Base-by-base conservation (phyloP, 2,113 vertebrate genomes). In the western clawed frog (Xenopus tropicalis) region DNA sequence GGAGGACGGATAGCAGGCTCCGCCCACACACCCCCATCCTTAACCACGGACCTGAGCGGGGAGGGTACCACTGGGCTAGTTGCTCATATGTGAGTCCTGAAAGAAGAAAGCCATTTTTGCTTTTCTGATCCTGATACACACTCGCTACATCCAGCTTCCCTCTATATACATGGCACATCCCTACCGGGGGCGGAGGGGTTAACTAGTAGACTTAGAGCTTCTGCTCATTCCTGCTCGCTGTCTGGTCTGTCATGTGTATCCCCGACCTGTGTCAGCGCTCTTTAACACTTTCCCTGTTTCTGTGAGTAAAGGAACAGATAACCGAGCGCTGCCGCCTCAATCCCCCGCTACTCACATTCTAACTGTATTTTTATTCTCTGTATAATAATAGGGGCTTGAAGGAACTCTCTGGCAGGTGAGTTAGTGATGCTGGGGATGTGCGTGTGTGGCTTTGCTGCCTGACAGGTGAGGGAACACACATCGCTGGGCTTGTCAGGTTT, bases 1-100 rank as follows among this genome's bases (percentile, higher is more conserved):
- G 91, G 91, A 88, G 90, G 90, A 79, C 88, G 89, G 89, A 91
- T 86, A 70, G 82, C 84, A 87, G 84, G 87, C 86, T 89, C 92
- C 92, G 90, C 92, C 92, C 93, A 93, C 91, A 84, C 82, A 81
- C 83, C 72, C 29, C 29, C 29, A 4, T 29, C 25, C 25, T 7
- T 37, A 13, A 56, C 66, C 44, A 62, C 84, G 83, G 86, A 89
- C 89, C 93, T 91, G 93, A 91, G 93, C 87, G 90, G 85, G 89
- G 83, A 54, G 86, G 86, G 87, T 89, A 88, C 91, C 4, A 11
- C 43, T 62, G 44, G 23, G 37, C 57, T 88, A 89, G 82, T 85
- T 84, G 84, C 82, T 83, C 81, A 80, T 78, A 79, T 79, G 83
- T 83, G 87, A 86, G 87, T 86, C 86, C 88, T 87, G 78, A 77